Evolutionary conservation across 2,888 invertebrate genomes (phyloP).

Genomic region (Diadromus collaris): DNA sequence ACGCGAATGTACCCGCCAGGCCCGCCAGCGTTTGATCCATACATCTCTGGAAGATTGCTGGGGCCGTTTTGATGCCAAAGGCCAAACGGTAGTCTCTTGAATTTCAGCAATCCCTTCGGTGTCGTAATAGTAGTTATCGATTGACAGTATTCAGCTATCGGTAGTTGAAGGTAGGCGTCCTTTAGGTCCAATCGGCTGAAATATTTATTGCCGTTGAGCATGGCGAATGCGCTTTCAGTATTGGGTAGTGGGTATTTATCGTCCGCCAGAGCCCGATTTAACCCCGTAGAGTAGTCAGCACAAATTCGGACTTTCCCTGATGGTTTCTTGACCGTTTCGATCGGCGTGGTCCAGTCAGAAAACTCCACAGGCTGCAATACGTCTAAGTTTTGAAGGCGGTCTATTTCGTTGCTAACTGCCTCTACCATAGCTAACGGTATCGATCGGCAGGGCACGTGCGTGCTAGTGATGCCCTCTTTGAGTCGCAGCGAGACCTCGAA

Average conservation of each 20-base stretch:
- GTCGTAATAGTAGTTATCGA: constrained; percentile 6
- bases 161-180: constrained; percentile 41
- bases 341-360: constrained; percentile 62
- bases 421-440: constrained; percentile 59
- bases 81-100: constrained; percentile 17
- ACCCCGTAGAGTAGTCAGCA: constrained; percentile 56
- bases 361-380: constrained; percentile 58
- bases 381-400: constrained; percentile 55
- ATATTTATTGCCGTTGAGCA: constrained; percentile 31
- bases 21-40: constrained; percentile 61
- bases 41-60: constrained; percentile 59
- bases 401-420: constrained; percentile 57
- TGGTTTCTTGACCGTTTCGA: constrained; percentile 60
- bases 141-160: constrained; percentile 15
- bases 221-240: constrained; percentile 49
- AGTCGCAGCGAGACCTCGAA: constrained; percentile 54
- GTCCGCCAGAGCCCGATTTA: constrained; percentile 50
- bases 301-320: constrained; percentile 60
- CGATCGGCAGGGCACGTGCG: constrained; percentile 60
- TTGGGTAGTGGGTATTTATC: constrained; percentile 58
- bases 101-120: background rate
- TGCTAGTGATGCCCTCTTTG: constrained; percentile 57
- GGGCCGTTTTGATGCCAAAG: constrained; percentile 22
- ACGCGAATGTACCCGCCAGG: constrained; percentile 55
- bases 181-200: constrained; percentile 51